Evolutionary conservation across 2,888 invertebrate genomes (phyloP).

Genomic region (Eledona agricola): DNA sequence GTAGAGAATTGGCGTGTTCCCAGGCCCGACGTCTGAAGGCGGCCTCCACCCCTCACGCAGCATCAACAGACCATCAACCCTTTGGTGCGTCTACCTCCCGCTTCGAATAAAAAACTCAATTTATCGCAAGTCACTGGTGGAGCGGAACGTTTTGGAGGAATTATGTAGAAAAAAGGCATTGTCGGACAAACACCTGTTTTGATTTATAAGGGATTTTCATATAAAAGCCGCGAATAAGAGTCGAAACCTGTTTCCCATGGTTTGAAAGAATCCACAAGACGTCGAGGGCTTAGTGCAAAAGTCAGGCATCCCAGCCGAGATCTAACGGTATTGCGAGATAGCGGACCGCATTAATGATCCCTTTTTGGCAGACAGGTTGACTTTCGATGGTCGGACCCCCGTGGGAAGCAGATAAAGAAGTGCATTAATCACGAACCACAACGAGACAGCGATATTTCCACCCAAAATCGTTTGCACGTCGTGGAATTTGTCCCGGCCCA

Average conservation of each 20-base stretch:
- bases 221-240: constrained; percentile 52
- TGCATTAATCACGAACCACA: constrained; percentile 48
- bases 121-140: constrained; percentile 50
- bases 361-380: constrained; percentile 48
- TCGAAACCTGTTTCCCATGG: constrained; percentile 19
- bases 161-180: constrained; percentile 20
- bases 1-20: constrained; percentile 46
- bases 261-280: constrained; percentile 28
- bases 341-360: constrained; percentile 47
- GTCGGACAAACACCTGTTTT: constrained; percentile 37
- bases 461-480: constrained; percentile 6
- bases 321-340: constrained; percentile 47
- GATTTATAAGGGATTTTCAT: constrained; percentile 43
- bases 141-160: constrained; percentile 39
- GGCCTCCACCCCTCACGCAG: constrained; percentile 46
- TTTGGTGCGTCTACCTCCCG: constrained; percentile 37
- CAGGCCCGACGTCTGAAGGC: constrained; percentile 12
- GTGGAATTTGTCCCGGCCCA: constrained; percentile 8
- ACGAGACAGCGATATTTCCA: constrained; percentile 27
- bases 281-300: constrained; percentile 44
- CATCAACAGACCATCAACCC: constrained; percentile 46
- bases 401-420: constrained; percentile 48
- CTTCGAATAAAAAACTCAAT: constrained; percentile 36
- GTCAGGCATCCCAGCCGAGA: constrained; percentile 45
- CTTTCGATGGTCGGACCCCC: constrained; percentile 43